phyloP scores from a whole-genome alignment of 2,797 vertebrate species.

The Microctenopoma lineatum region DNA sequence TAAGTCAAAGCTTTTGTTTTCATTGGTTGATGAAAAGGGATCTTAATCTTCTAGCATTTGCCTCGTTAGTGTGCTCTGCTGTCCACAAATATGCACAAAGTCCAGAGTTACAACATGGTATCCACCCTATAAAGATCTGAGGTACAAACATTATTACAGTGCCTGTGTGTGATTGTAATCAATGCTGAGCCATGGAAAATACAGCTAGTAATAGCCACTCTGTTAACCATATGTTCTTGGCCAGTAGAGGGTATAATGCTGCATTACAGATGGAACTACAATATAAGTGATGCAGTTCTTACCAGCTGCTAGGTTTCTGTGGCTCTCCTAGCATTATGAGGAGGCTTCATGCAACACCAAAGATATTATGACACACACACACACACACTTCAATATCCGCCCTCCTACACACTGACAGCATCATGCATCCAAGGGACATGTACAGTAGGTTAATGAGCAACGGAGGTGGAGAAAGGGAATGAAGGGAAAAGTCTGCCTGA shows the following conservation, averaged over 20 bases:
- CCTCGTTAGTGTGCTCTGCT: conserved; percentile 43
- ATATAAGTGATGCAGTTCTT: conserved; percentile 20
- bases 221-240: conserved; percentile 27
- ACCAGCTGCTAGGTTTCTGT: conserved; percentile 9
- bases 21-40: conserved; percentile 11
- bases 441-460: conserved; percentile 29
- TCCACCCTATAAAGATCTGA: conserved; percentile 24
- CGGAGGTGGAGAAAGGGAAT: conserved; percentile 29
- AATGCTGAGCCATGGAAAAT: conserved; percentile 12
- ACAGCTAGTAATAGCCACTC: background rate
- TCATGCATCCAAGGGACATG: conserved; percentile 33
- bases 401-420: conserved; percentile 10
- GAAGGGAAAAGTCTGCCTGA: conserved; percentile 30
- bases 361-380: conserved; percentile 25
- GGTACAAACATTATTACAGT: conserved; percentile 30
- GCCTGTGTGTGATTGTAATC: conserved; percentile 29
- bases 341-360: conserved; percentile 61
- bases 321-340: conserved; percentile 20
- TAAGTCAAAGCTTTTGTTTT: background rate
- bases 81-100: conserved; percentile 16
- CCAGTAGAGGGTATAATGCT: conserved; percentile 44
- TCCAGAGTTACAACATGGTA: conserved; percentile 17
- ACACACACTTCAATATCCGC: conserved; percentile 20
- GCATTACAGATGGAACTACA: conserved; percentile 25
- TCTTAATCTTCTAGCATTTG: conserved; percentile 8